Evolutionary conservation across 2,888 invertebrate species (phyloP).

Genomic region (Brachypterus glaber): DNA sequence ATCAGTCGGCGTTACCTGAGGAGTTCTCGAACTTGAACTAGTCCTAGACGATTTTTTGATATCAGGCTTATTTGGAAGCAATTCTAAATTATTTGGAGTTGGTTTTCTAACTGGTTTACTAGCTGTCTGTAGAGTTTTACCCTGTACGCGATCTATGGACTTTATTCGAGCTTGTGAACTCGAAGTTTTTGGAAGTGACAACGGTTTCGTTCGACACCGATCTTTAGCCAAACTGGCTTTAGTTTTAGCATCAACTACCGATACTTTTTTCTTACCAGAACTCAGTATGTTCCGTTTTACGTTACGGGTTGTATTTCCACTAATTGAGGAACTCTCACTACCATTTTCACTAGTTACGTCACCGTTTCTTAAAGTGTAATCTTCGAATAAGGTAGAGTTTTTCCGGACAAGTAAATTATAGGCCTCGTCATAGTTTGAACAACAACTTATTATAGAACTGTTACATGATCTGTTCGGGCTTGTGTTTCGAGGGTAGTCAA

Average conservation of each 20-base stretch:
- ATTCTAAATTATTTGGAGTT: slow-evolving; percentile 29
- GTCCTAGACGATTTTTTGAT: slow-evolving; percentile 14
- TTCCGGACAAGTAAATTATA: slow-evolving; percentile 41
- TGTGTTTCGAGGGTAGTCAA: slow-evolving; percentile 44
- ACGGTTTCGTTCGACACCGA: slow-evolving; percentile 31
- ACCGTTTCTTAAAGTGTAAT: slow-evolving; percentile 36
- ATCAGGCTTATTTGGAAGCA: slow-evolving; percentile 11
- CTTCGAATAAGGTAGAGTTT: slow-evolving; percentile 38
- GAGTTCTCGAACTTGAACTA: slow-evolving; percentile 23
- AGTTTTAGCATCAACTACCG: slow-evolving; percentile 17
- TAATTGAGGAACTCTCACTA: slow-evolving; percentile 69
- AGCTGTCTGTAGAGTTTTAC: slow-evolving; percentile 27
- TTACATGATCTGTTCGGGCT: slow-evolving; percentile 60
- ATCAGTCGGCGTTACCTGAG: slow-evolving; percentile 55
- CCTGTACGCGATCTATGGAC: slow-evolving; percentile 34
- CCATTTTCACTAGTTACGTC: slow-evolving; percentile 59
- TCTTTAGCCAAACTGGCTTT: slow-evolving; percentile 35
- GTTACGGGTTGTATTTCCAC: slow-evolving; percentile 40
- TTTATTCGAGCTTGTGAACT: slow-evolving; percentile 40
- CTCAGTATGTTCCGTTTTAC: slow-evolving; percentile 37
- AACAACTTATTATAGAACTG: slow-evolving; percentile 68
- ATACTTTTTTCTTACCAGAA: slow-evolving; percentile 24
- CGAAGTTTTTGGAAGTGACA: slow-evolving; percentile 27
- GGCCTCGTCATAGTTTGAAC: slow-evolving; percentile 60
- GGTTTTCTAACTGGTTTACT: slow-evolving; percentile 26